phyloP scores from a whole-genome alignment of 2,113 vertebrate genomes.

The Alectura lathami region DNA sequence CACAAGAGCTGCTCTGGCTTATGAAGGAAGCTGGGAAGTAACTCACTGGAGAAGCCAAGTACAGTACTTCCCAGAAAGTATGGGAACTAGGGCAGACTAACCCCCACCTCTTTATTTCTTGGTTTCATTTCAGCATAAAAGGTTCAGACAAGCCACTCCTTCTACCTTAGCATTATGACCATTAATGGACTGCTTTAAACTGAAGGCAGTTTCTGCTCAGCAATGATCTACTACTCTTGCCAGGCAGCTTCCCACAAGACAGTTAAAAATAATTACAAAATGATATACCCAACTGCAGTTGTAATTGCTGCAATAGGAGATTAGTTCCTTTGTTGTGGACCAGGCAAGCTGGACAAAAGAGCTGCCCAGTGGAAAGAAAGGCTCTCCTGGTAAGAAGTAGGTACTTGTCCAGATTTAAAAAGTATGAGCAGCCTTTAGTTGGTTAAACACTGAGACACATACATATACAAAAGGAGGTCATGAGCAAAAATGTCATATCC shows the following conservation, averaged over 20 bases:
- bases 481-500: neutral
- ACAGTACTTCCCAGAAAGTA: neutral
- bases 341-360: neutral
- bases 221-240: neutral
- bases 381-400: neutral
- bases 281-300: neutral
- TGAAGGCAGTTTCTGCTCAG: neutral
- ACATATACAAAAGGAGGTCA: neutral
- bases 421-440: neutral
- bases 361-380: neutral
- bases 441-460: neutral
- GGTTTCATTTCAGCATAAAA: neutral
- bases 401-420: neutral
- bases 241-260: neutral
- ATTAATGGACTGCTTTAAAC: neutral
- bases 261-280: neutral
- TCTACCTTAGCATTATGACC: neutral
- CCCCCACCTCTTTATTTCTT: neutral
- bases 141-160: neutral
- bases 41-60: neutral
- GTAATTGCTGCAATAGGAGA: neutral
- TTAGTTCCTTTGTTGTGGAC: neutral
- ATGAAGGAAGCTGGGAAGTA: neutral
- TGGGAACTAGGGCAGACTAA: neutral
- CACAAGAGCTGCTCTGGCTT: neutral